These are phyloP conservation scores for Mizuhopecten yessoensis DNA, from an alignment of 1,140 invertebrate genomes.

Conservation along the genomic window DNA sequence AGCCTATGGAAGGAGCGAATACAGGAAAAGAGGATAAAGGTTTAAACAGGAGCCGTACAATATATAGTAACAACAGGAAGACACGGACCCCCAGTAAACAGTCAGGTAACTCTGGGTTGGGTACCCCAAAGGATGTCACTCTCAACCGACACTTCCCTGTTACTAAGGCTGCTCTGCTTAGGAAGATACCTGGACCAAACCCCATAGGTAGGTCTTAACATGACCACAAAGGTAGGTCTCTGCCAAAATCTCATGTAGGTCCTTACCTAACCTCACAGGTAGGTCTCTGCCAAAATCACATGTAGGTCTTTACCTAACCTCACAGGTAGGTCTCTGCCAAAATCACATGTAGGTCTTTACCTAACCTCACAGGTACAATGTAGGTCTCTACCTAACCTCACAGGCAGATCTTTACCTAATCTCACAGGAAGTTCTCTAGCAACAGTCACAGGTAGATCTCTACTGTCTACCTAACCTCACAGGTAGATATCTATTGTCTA, in stretches of 20 bases:
- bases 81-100: slow-evolving; percentile 47
- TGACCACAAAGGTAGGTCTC: too few species aligned
- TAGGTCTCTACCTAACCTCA: not conserved
- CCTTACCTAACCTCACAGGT: slow-evolving; percentile 13
- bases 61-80: slow-evolving; percentile 41
- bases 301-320: too few species aligned
- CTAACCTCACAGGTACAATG: not conserved
- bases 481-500: too few species aligned
- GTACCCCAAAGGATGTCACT: slow-evolving; percentile 46
- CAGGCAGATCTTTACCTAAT: too few species aligned
- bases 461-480: too few species aligned
- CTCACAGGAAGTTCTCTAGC: too few species aligned
- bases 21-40: slow-evolving; percentile 7
- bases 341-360: too few species aligned
- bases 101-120: not conserved
- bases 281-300: too few species aligned
- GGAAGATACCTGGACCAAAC: not conserved
- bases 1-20: slow-evolving; percentile 42
- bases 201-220: not conserved
- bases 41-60: slow-evolving; percentile 52
- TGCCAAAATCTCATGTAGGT: too few species aligned
- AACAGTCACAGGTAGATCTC: too few species aligned
- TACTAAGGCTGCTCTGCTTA: slow-evolving; percentile 52
- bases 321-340: not conserved
- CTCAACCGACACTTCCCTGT: slow-evolving; percentile 61